Evolutionary conservation across 2,888 invertebrate genomes (phyloP).

Genomic region (Drosophila pseudotalamancana): DNA sequence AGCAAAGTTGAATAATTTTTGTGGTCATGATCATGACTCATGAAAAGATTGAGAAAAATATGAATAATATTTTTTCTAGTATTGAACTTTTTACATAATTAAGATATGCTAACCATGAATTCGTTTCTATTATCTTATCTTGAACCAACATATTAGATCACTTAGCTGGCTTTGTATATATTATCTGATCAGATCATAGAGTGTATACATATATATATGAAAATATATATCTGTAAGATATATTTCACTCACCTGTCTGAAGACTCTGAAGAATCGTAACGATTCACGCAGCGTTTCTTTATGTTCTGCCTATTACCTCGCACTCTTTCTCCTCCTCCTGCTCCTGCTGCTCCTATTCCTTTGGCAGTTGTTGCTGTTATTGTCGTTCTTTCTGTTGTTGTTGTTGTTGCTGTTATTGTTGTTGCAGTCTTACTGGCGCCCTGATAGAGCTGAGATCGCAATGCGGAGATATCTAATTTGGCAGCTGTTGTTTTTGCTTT

Average conservation of each 20-base stretch:
- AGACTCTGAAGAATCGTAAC: constrained; percentile 96
- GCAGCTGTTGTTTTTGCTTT: constrained; percentile 13
- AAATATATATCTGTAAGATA: not conserved
- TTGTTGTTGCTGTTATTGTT: constrained; percentile 22
- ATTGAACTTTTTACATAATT: not conserved
- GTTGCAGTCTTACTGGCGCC: constrained; percentile 59
- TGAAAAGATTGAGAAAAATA: not conserved
- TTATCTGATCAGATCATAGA: too few relatives aligned
- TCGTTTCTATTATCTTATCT: too few relatives aligned
- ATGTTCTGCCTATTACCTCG: constrained; percentile 83
- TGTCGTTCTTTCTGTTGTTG: constrained; percentile 16
- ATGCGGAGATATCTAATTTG: constrained; percentile 67
- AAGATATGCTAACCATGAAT: too few relatives aligned
- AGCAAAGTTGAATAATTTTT: constrained; percentile 1
- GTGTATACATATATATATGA: too few relatives aligned
- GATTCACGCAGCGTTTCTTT: constrained; percentile 94
- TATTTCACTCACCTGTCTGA: constrained; percentile 92
- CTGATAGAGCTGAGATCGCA: constrained; percentile 75
- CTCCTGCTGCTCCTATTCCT: constrained; percentile 11
- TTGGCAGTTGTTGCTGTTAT: constrained; percentile 18
- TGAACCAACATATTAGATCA: too few relatives aligned
- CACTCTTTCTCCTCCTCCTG: constrained; percentile 85
- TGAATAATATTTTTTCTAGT: not conserved
- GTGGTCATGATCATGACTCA: constrained; percentile 43
- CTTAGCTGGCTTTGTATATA: too few relatives aligned